These are phyloP conservation scores for Sericinus montela DNA, from an alignment of 2,888 invertebrate genomes.

Conservation along the genomic window DNA sequence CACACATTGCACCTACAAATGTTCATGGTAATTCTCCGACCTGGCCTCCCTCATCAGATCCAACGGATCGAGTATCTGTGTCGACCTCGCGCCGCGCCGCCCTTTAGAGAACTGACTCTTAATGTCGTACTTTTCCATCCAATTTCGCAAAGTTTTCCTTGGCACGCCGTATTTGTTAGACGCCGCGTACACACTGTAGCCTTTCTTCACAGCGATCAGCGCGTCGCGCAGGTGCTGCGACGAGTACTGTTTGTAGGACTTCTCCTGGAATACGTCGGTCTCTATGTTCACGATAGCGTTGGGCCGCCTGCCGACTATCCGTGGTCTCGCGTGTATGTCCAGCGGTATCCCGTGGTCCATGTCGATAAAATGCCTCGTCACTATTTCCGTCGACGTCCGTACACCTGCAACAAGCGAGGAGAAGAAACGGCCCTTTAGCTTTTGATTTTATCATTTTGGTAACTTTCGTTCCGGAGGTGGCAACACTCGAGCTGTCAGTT, in stretches of 20 bases:
- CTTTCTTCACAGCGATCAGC: conserved; percentile 71
- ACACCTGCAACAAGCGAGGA: conserved; percentile 75
- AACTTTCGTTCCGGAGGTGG: conserved; percentile 20
- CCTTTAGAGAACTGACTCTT: conserved; percentile 76
- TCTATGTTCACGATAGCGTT: conserved; percentile 70
- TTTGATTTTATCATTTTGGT: conserved; percentile 18
- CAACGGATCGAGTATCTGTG: conserved; percentile 59
- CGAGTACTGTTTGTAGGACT: conserved; percentile 74
- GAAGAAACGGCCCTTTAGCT: conserved; percentile 61
- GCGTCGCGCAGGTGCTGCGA: conserved; percentile 72
- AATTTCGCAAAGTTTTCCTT: conserved; percentile 75
- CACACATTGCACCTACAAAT: conserved; percentile 20
- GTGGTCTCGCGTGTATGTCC: conserved; percentile 65
- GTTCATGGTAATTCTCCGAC: conserved; percentile 52
- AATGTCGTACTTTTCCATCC: conserved; percentile 79
- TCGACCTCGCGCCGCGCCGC: conserved; percentile 52
- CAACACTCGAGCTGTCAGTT: conserved; percentile 28
- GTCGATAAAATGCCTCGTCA: conserved; percentile 71
- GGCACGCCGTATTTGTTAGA: conserved; percentile 78
- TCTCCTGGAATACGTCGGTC: conserved; percentile 72
- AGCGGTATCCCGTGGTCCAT: conserved; percentile 68
- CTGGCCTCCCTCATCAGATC: conserved; percentile 56
- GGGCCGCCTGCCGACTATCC: conserved; percentile 63
- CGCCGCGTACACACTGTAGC: conserved; percentile 77
- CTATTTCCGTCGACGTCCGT: conserved; percentile 69